phyloP scores from a whole-genome alignment of 2,888 invertebrate genomes.

The Arge pagana region DNA sequence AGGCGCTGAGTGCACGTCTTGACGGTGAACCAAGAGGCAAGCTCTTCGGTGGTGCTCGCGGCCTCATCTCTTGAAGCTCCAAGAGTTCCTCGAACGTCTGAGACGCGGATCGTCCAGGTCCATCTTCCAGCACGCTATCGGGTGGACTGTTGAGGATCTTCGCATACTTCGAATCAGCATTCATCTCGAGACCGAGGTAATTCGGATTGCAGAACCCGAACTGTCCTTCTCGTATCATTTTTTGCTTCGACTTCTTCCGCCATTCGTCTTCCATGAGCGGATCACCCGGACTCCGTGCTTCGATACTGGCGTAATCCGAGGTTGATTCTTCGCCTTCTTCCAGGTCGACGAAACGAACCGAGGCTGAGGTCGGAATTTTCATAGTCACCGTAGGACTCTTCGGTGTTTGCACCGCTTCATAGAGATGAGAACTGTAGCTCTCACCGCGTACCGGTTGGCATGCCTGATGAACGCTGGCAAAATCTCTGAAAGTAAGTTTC shows the following conservation, averaged over 20 bases:
- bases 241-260: slow-evolving; percentile 34
- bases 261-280: slow-evolving; percentile 55
- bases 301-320: slow-evolving; percentile 78
- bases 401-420: slow-evolving; percentile 60
- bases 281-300: slow-evolving; percentile 60
- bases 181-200: slow-evolving; percentile 69
- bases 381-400: slow-evolving; percentile 54
- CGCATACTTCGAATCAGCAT: slow-evolving; percentile 54
- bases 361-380: slow-evolving; percentile 63
- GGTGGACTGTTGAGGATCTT: slow-evolving; percentile 65
- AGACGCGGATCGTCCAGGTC: slow-evolving; percentile 54
- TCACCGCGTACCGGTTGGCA: slow-evolving; percentile 63
- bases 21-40: slow-evolving; percentile 58
- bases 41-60: slow-evolving; percentile 59
- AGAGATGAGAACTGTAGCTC: slow-evolving; percentile 64
- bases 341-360: slow-evolving; percentile 64
- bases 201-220: slow-evolving; percentile 79
- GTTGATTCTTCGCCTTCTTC: slow-evolving; percentile 68
- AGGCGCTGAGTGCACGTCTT: slow-evolving; percentile 64
- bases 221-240: slow-evolving; percentile 57
- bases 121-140: slow-evolving; percentile 67
- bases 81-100: slow-evolving; percentile 51
- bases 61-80: slow-evolving; percentile 52
- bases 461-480: slow-evolving; percentile 61
- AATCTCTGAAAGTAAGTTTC: slow-evolving; percentile 54